Percentiles rank a stretch among this genome's conserved stretches.
Conservation (phyloP, 30 jellyfish, hydroid and myxozoan species). For the Aurelia coerulea region DNA sequence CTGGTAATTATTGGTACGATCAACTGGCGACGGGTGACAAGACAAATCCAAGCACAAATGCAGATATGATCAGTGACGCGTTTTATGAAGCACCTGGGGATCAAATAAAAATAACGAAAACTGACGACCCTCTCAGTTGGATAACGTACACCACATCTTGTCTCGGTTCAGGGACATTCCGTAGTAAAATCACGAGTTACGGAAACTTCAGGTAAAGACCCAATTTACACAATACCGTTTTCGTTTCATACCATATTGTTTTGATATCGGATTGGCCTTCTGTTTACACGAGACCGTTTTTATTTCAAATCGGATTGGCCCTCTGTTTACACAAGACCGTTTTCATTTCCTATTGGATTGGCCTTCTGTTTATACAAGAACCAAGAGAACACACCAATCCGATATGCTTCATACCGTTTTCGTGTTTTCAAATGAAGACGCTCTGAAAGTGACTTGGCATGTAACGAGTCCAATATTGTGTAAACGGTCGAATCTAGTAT, state of each 20-base stretch:
- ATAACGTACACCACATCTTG: slow-evolving; percentile 7
- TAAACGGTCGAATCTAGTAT: too few species aligned
- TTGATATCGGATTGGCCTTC: too few species aligned
- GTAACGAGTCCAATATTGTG: too few species aligned
- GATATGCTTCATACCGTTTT: too few species aligned
- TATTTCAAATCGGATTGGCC: too few species aligned
- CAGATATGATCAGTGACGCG: slow-evolving; percentile 58
- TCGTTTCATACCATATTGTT: too few species aligned
- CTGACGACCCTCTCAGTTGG: slow-evolving; percentile 6
- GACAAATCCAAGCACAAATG: slow-evolving; percentile 29
- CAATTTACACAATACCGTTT: neutral
- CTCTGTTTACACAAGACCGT: too few species aligned
- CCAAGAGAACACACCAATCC: too few species aligned
- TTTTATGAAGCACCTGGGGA: slow-evolving; percentile 23
- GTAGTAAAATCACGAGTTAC: slow-evolving; percentile 16
- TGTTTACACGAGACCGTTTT: too few species aligned
- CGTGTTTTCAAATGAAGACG: too few species aligned
- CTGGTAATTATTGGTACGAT: slow-evolving; percentile 58
- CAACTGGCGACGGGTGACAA: slow-evolving; percentile 23
- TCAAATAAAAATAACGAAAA: slow-evolving; percentile 21
- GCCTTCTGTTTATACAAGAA: too few species aligned
- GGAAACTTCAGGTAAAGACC: slow-evolving; percentile 54
- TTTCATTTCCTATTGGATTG: neutral
- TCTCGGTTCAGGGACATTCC: slow-evolving; percentile 14
- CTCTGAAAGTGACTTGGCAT: too few species aligned